phyloP scores from a whole-genome alignment of 2,797 vertebrate genomes.

The Micrastur ruficollis region DNA sequence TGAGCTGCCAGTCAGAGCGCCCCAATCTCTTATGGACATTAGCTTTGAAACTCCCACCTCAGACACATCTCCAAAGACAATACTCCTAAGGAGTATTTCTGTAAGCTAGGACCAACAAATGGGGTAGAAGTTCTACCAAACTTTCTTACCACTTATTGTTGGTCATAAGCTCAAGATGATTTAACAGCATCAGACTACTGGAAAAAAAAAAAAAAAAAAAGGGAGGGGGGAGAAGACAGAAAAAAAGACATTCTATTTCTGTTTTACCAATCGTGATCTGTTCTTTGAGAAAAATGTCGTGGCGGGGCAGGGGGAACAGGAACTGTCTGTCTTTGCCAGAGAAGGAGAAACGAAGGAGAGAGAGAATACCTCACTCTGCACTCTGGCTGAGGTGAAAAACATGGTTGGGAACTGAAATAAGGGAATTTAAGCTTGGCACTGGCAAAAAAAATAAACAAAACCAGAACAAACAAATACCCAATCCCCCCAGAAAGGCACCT shows the following conservation, averaged over 20 bases:
- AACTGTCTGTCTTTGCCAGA: background rate
- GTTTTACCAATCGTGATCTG: background rate
- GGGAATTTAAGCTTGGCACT: background rate
- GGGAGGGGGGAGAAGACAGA: rapidly evolving
- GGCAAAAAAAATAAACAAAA: background rate
- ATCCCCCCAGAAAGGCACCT: rapidly evolving
- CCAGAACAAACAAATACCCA: background rate
- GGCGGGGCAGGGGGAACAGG: too few relatives aligned
- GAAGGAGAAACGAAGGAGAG: background rate
- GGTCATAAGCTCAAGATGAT: background rate
- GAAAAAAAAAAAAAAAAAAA: rapidly evolving
- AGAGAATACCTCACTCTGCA: background rate
- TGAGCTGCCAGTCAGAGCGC: background rate
- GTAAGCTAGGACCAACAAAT: background rate
- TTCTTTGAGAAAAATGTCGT: background rate
- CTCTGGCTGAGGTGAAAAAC: background rate
- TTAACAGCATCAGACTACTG: background rate
- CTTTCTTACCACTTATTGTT: background rate
- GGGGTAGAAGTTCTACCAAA: background rate
- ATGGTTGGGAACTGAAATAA: background rate
- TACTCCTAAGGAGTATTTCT: background rate
- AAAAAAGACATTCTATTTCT: background rate
- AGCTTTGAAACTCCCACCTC: background rate
- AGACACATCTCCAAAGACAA: background rate
- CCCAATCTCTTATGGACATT: too few relatives aligned